Evolutionary conservation across 1,140 invertebrate genomes (phyloP).

Genomic region (Vanessa tameamea): DNA sequence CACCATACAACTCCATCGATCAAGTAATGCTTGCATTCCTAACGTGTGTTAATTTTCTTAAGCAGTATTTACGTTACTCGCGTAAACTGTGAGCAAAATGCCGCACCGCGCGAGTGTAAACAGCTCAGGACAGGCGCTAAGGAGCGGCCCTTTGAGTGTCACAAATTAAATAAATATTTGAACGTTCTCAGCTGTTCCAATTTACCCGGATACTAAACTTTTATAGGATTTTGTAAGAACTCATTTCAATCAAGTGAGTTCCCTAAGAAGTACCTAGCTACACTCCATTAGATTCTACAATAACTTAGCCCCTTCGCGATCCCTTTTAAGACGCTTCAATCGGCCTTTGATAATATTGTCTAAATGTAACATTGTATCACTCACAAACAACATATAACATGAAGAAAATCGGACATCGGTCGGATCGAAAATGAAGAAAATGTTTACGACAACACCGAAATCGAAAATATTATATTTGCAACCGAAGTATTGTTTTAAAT

Average conservation of each 20-base stretch:
- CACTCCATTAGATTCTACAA: too few species aligned
- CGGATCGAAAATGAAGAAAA: too few species aligned
- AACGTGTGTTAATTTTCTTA: constrained; percentile 17
- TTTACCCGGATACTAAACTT: constrained; percentile 33
- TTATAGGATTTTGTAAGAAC: constrained; percentile 24
- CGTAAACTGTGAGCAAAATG: constrained; percentile 25
- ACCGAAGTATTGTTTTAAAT: too few species aligned
- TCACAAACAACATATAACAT: too few species aligned
- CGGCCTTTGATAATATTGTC: too few species aligned
- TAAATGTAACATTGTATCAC: too few species aligned
- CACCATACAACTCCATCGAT: too few species aligned
- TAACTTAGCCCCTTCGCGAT: too few species aligned
- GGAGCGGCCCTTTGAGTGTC: constrained; percentile 36
- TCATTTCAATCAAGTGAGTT: constrained; percentile 7
- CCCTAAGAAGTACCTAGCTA: constrained; percentile 7
- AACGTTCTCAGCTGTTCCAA: constrained; percentile 34
- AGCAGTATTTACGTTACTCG: constrained; percentile 16
- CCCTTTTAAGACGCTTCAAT: background rate
- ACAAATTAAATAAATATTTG: constrained; percentile 47
- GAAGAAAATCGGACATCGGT: background rate
- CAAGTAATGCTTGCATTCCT: background rate
- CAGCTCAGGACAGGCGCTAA: constrained; percentile 26
- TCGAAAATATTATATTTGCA: too few species aligned
- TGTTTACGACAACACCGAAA: background rate
- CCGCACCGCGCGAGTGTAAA: constrained; percentile 26